Base-by-base conservation (phyloP, 2,797 vertebrate species). In the Percopsis omiscomaycus region DNA sequence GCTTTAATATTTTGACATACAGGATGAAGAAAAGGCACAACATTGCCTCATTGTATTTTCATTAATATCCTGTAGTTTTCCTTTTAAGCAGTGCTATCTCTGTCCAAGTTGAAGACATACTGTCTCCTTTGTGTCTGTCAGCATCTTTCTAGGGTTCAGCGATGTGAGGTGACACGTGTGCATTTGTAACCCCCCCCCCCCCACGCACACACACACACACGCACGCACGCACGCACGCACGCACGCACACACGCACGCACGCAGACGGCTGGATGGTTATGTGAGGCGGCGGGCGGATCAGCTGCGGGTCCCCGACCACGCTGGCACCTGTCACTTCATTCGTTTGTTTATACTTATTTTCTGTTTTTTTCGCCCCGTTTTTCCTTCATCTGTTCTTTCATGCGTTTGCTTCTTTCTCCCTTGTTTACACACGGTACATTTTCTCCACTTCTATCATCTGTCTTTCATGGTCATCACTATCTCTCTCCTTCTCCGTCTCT, bases 271-370 rank as follows among this genome's bases (percentile, higher is more conserved):
- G 29, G 65, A 73, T 58, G 77, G 60, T 73, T 61, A 82, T 78
- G 77, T 56, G 61, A 51, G 0, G 6, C 74, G 74, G 72, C 81
- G 54, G 75, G 68, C 64, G 61, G 62, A 81, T 84, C 76, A 80
- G 59, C 73, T 68, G 63, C 46, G 70, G 64, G 45, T 71, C 64
- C 37, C 47, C 48, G 48, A 65, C 66, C 60, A 45, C 56, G 74
- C 75, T 83, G 79, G 57, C 84, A 84, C 70, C 81, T 86, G 81
- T 79, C 84, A 79, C 32, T 75, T 62, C 47, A 28, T 61, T n/a
- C n/a, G 10, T 49, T 53, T 53, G 42, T 54, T 65, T 70, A 53
- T 71, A 69, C 70, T 68, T 68, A 57, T 64, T 48, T 14, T 60
- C 37, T 27, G 42, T 44, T 32, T 28, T 29, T 12, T 46, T 22